A percentile compares a stretch with the other conserved stretches of the same genome.
Evolutionary conservation across 35 echinoderm and acorn worm species (phyloP).

Genomic region (Nesometra sesokonis): DNA sequence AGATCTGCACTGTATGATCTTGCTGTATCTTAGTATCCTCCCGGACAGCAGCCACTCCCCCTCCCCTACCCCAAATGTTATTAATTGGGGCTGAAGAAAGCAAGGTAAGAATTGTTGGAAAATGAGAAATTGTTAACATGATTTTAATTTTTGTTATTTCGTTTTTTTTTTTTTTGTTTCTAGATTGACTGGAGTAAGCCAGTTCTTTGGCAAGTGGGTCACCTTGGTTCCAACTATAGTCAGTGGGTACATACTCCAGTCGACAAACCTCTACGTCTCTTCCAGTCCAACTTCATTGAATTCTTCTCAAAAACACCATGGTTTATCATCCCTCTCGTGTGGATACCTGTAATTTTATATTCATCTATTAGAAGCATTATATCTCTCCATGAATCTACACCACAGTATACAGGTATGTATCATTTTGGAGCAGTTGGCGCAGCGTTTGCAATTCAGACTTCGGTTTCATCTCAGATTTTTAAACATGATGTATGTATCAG

Average conservation of each 20-base stretch:
- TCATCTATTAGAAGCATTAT: neutral
- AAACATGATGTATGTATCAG: too few species aligned
- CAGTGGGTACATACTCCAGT: conserved; percentile 7
- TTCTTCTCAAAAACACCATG: conserved; percentile 10
- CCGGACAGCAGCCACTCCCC: too few species aligned
- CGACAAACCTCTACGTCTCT: conserved; percentile 3
- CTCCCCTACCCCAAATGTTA: too few species aligned
- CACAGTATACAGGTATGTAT: neutral
- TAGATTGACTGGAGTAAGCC: conserved; percentile 9
- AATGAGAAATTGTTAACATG: too few species aligned
- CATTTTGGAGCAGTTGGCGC: too few species aligned
- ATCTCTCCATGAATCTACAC: neutral
- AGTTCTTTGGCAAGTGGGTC: conserved; percentile 9
- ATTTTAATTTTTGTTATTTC: too few species aligned
- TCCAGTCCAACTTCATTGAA: neutral
- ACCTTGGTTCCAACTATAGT: conserved; percentile 11
- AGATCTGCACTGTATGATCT: too few species aligned
- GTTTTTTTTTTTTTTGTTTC: neutral
- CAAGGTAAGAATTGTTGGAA: too few species aligned
- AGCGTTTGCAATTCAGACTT: too few species aligned
- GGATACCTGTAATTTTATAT: conserved; percentile 10
- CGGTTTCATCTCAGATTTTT: too few species aligned
- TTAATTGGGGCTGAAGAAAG: too few species aligned
- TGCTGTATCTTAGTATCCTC: too few species aligned
- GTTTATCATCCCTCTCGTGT: neutral